Evolutionary conservation across 1,140 invertebrate genomes (phyloP).

Genomic region (Eubasilissa regina): DNA sequence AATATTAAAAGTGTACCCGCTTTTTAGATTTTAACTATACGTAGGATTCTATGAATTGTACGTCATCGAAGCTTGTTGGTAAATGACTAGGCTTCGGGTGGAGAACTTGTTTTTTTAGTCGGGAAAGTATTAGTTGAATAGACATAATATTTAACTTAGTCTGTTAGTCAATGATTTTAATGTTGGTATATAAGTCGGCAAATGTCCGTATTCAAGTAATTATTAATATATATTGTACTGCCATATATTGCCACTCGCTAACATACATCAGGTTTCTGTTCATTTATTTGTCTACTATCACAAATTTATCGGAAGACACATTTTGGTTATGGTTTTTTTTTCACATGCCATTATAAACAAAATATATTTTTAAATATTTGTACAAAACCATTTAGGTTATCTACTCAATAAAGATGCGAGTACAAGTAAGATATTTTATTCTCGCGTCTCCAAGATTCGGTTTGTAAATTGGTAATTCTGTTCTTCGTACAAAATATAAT

Average conservation of each 20-base stretch:
- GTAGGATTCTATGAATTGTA: slow-evolving; percentile 14
- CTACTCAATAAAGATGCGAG: too few species aligned
- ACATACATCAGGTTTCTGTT: not conserved
- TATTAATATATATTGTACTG: not conserved
- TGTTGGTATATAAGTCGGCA: not conserved
- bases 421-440: too few species aligned
- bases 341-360: too few species aligned
- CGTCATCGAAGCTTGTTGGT: slow-evolving; percentile 39
- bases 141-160: slow-evolving; percentile 13
- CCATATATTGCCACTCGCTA: not conserved
- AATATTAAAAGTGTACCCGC: slow-evolving; percentile 15
- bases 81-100: slow-evolving; percentile 40
- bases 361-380: too few species aligned
- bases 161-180: slow-evolving; percentile 28
- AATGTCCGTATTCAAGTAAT: not conserved
- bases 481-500: too few species aligned
- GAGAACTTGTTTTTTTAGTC: slow-evolving; percentile 24
- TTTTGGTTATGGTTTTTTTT: too few species aligned
- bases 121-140: slow-evolving; percentile 43
- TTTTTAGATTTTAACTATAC: slow-evolving; percentile 23
- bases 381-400: too few species aligned
- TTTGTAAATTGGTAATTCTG: too few species aligned
- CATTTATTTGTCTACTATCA: not conserved
- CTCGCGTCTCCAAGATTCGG: too few species aligned
- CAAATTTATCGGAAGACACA: too few species aligned